A percentile compares a stretch with the other conserved stretches of the same genome.
phyloP scores from a whole-genome alignment of 1,140 invertebrate genomes.

The Drosophila mojavensis region DNA sequence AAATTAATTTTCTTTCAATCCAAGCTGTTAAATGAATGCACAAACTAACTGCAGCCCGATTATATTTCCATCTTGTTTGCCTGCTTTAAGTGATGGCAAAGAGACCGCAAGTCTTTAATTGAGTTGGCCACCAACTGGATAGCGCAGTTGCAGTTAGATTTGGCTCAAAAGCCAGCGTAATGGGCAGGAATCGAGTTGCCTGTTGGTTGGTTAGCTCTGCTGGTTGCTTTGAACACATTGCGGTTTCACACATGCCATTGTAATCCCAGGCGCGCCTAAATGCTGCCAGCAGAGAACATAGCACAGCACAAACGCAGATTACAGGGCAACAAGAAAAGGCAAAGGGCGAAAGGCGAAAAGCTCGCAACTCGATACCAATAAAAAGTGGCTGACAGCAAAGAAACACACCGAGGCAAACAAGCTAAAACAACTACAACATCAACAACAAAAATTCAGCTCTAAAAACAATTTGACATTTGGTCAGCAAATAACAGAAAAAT shows the following conservation, averaged over 20 bases:
- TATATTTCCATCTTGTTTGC: not conserved
- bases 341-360: slow-evolving; percentile 24
- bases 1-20: too few relatives aligned
- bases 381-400: slow-evolving; percentile 59
- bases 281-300: slow-evolving; percentile 39
- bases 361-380: slow-evolving; percentile 68
- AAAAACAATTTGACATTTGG: slow-evolving; percentile 82
- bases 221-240: slow-evolving; percentile 62
- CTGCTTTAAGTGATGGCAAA: slow-evolving; percentile 31
- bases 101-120: slow-evolving; percentile 69
- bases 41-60: not conserved
- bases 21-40: not conserved
- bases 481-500: slow-evolving; percentile 59
- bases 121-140: slow-evolving; percentile 49
- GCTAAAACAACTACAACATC: too few relatives aligned
- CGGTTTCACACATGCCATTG: slow-evolving; percentile 64
- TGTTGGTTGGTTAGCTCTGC: slow-evolving; percentile 10
- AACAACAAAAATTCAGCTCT: slow-evolving; percentile 53
- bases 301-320: slow-evolving; percentile 52
- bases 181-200: slow-evolving; percentile 57
- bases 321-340: slow-evolving; percentile 39
- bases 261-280: slow-evolving; percentile 67
- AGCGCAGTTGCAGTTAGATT: slow-evolving; percentile 23
- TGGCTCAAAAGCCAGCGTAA: slow-evolving; percentile 48
- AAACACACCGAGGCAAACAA: slow-evolving; percentile 1